Conservation (phyloP, 1,140 invertebrate species). For the Drosophila guanche region DNA sequence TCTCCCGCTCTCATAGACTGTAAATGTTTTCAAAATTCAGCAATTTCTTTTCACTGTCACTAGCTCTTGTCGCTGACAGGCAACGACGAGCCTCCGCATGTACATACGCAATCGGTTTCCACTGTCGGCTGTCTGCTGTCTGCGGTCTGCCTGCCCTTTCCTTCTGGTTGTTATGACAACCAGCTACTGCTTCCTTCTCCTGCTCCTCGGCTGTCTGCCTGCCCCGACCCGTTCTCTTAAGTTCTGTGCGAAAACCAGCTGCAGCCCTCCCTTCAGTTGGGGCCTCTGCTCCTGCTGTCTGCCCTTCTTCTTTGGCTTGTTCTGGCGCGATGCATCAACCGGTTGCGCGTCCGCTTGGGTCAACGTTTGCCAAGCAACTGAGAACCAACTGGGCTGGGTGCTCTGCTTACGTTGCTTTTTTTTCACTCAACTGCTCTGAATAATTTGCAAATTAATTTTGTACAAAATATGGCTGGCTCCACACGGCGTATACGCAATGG, state of each 20-base stretch:
- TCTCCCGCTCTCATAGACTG: not conserved
- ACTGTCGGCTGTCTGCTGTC: no score
- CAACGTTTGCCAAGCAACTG: conserved; percentile 60
- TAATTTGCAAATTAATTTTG: conserved; percentile 16
- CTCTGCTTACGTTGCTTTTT: conserved; percentile 26
- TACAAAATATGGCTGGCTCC: not conserved
- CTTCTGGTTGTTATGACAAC: no score
- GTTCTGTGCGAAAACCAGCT: no score
- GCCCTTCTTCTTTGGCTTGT: not conserved
- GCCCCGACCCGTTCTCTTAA: no score
- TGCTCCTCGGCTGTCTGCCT: not conserved
- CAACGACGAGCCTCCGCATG: no score
- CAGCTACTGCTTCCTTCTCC: not conserved
- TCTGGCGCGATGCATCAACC: not conserved
- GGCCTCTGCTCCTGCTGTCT: not conserved
- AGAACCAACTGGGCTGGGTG: conserved; percentile 23
- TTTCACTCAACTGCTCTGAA: conserved; percentile 6
- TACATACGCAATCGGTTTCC: no score
- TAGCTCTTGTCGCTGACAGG: no score
- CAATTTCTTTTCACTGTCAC: no score
- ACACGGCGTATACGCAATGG: not conserved
- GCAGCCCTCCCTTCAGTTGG: not conserved
- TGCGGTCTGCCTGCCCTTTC: no score
- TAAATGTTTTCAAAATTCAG: not conserved
- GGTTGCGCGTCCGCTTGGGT: conserved; percentile 54